These are phyloP conservation scores for Nebria brevicollis DNA, from an alignment of 2,888 invertebrate species.

Conservation along the genomic window DNA sequence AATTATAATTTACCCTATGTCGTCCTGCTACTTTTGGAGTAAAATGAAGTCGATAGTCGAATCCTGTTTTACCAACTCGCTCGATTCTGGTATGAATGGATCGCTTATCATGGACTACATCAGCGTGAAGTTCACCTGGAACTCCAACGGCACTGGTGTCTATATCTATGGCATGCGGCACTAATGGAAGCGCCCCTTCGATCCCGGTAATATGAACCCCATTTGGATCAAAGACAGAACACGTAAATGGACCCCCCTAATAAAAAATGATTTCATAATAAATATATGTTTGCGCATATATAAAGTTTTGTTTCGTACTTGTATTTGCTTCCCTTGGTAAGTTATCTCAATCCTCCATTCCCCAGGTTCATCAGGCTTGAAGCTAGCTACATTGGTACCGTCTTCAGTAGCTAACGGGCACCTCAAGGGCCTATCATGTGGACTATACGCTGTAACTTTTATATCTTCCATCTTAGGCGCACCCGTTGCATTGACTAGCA, in stretches of 20 bases:
- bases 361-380: slow-evolving; percentile 96
- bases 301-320: slow-evolving; percentile 60
- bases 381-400: slow-evolving; percentile 93
- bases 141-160: slow-evolving; percentile 81
- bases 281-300: too few relatives aligned
- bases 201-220: slow-evolving; percentile 85
- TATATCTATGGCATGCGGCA: slow-evolving; percentile 86
- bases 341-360: slow-evolving; percentile 97
- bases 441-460: slow-evolving; percentile 91
- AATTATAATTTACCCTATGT: slow-evolving; percentile 69
- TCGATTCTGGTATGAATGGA: slow-evolving; percentile 86
- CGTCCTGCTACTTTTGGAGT: slow-evolving; percentile 83
- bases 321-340: slow-evolving; percentile 95
- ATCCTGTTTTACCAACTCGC: slow-evolving; percentile 78
- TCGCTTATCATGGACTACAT: slow-evolving; percentile 89
- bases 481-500: slow-evolving; percentile 88
- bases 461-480: slow-evolving; percentile 84
- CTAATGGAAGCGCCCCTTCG: slow-evolving; percentile 84
- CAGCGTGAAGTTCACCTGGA: slow-evolving; percentile 86
- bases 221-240: slow-evolving; percentile 94
- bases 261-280: slow-evolving; percentile 38
- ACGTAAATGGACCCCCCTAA: slow-evolving; percentile 94
- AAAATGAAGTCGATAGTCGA: slow-evolving; percentile 76
- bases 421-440: slow-evolving; percentile 82
- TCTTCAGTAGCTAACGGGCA: slow-evolving; percentile 88